Conservation (phyloP, 1,140 invertebrate genomes). For the Papilio dardanus region DNA sequence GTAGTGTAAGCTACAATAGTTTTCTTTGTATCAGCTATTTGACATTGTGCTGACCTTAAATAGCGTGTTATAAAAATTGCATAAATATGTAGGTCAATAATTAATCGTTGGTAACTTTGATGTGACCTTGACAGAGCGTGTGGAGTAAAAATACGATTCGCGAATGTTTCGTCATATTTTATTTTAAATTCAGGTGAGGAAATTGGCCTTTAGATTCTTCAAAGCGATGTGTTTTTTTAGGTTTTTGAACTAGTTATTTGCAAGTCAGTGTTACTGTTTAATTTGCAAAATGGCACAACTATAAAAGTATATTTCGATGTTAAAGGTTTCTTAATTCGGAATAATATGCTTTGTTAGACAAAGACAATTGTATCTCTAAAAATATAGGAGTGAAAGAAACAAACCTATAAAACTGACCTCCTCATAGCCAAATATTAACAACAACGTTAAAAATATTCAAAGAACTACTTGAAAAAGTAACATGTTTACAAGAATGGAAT, state of each 20-base stretch:
- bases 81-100: conserved; percentile 32
- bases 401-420: neutral
- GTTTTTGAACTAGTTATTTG: neutral
- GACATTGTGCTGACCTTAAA: conserved; percentile 27
- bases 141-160: neutral
- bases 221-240: neutral
- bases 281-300: neutral
- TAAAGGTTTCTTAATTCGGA: no score
- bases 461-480: conserved; percentile 28
- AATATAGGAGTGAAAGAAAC: neutral
- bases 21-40: conserved; percentile 35
- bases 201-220: neutral
- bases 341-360: neutral
- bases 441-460: neutral
- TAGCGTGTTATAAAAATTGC: conserved; percentile 30
- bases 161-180: neutral
- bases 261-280: neutral
- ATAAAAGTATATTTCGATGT: no score
- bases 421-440: neutral
- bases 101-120: neutral
- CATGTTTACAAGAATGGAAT: conserved; percentile 34
- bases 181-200: neutral
- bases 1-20: conserved; percentile 36
- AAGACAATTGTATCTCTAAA: neutral
- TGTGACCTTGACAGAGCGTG: conserved; percentile 26